Evolutionary conservation across 2,113 vertebrate species (phyloP).

Genomic region (Calyptomena viridis): DNA sequence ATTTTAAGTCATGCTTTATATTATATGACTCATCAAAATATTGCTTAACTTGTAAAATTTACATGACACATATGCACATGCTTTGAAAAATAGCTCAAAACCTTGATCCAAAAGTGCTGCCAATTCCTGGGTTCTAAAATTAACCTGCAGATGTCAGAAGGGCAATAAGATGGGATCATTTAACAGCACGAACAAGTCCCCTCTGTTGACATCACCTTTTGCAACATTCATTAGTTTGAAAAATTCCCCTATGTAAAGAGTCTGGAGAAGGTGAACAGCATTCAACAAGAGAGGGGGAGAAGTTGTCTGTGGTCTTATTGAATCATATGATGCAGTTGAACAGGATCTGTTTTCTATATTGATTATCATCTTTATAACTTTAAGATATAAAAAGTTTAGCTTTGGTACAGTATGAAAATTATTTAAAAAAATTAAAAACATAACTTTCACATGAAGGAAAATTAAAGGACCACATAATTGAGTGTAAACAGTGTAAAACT

Average conservation of each 20-base stretch:
- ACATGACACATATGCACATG: background rate
- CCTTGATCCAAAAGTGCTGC: background rate
- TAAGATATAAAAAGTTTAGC: background rate
- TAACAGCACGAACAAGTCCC: background rate
- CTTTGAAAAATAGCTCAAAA: background rate
- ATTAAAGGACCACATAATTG: background rate
- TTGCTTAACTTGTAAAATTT: background rate
- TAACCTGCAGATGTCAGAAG: background rate
- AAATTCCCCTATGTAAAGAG: background rate
- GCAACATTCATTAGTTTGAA: background rate
- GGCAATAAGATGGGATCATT: background rate
- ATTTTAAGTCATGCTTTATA: slow-evolving; percentile 21
- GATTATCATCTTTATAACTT: background rate
- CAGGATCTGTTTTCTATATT: background rate
- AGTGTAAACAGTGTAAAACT: background rate
- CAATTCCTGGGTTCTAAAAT: background rate
- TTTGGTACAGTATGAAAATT: background rate
- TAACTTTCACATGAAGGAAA: background rate
- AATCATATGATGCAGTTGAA: background rate
- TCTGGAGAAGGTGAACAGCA: background rate
- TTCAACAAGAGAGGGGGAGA: background rate
- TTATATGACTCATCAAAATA: slow-evolving; percentile 24
- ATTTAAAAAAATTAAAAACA: background rate
- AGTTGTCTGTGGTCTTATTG: background rate
- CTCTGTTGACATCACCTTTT: background rate